Conservation (phyloP, 2,797 vertebrate genomes). For the Molossus alvarezi region DNA sequence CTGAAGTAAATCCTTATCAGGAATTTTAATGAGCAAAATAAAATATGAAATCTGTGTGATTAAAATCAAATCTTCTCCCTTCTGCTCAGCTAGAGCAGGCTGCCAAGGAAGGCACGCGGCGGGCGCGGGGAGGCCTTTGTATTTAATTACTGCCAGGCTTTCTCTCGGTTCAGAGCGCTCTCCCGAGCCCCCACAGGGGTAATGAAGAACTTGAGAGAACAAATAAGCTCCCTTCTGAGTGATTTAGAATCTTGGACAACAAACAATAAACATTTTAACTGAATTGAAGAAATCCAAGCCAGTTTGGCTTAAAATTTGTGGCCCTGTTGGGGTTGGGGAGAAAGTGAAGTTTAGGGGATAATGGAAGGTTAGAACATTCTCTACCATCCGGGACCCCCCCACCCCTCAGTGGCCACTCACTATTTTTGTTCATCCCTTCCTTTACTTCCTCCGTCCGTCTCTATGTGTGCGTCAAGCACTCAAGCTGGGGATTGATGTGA, state of each 20-base stretch:
- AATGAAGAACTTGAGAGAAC: slow-evolving; percentile 79
- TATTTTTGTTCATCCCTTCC: not conserved
- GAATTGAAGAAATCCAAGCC: slow-evolving; percentile 18
- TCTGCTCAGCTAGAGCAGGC: slow-evolving; percentile 88
- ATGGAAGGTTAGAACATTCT: too few species aligned
- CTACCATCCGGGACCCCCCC: not conserved
- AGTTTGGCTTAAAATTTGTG: not conserved
- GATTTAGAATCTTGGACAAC: slow-evolving; percentile 74
- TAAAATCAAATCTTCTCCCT: slow-evolving; percentile 92
- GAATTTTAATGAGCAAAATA: slow-evolving; percentile 93
- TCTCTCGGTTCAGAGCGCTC: slow-evolving; percentile 77
- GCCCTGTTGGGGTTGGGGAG: not conserved
- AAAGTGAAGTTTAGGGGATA: not conserved
- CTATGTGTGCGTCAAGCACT: not conserved
- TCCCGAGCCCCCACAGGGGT: slow-evolving; percentile 81
- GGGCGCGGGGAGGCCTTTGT: slow-evolving; percentile 88
- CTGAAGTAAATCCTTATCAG: slow-evolving; percentile 91
- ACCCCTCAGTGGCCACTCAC: accelerated
- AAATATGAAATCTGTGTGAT: slow-evolving; percentile 92
- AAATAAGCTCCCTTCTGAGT: slow-evolving; percentile 76
- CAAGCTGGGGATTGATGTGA: too few species aligned
- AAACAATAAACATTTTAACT: slow-evolving; percentile 74
- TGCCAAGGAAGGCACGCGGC: slow-evolving; percentile 86
- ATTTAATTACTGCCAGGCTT: slow-evolving; percentile 90
- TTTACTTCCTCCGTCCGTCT: not conserved